These are phyloP conservation scores for Aphidoletes aphidimyza DNA, from an alignment of 2,888 invertebrate species.

Conservation along the genomic window DNA sequence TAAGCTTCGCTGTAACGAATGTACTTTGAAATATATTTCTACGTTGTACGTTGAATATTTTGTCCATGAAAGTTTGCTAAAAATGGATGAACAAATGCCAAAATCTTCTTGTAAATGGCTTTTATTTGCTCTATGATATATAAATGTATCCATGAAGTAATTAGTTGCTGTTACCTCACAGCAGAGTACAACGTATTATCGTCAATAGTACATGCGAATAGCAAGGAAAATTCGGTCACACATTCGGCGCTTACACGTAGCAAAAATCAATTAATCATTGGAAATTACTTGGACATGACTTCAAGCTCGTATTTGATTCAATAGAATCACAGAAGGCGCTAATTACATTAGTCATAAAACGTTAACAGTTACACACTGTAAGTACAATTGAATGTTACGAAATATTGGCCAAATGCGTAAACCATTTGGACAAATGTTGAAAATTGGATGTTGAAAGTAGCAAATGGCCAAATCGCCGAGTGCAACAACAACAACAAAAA, in stretches of 20 bases:
- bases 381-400: too few relatives aligned
- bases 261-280: slow-evolving; percentile 50
- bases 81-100: not conserved
- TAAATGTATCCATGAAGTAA: slow-evolving; percentile 8
- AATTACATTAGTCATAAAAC: slow-evolving; percentile 13
- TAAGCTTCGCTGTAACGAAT: too few relatives aligned
- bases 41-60: not conserved
- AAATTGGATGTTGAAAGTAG: not conserved
- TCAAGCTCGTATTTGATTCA: not conserved
- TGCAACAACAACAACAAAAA: too few relatives aligned
- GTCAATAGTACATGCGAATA: not conserved
- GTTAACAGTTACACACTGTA: not conserved
- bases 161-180: not conserved
- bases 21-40: too few relatives aligned
- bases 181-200: not conserved
- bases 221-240: not conserved
- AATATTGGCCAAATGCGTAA: too few relatives aligned
- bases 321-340: not conserved
- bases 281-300: slow-evolving; percentile 44
- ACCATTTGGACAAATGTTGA: not conserved
- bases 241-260: not conserved
- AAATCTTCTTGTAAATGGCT: not conserved
- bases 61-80: not conserved
- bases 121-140: not conserved
- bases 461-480: not conserved